phyloP scores from a whole-genome alignment of 2,113 vertebrate species.

The Aegotheles bennettii region DNA sequence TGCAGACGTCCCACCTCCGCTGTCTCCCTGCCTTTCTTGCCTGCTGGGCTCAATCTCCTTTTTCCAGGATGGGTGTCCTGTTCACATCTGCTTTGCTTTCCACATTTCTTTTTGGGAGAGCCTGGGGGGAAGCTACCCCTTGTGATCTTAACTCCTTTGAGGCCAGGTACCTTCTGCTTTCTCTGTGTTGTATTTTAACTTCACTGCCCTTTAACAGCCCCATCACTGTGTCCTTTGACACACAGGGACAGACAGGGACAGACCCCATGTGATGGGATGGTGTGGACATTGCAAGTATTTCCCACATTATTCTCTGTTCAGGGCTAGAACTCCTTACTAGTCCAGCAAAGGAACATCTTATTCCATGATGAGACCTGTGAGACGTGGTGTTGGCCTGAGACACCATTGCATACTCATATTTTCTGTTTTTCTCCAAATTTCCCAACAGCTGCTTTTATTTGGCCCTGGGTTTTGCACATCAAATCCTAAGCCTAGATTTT shows the following conservation, averaged over 20 bases:
- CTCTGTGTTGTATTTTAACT: not conserved
- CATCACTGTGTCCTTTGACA: not conserved
- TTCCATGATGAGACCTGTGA: not conserved
- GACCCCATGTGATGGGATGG: not conserved
- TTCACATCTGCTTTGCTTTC: not conserved
- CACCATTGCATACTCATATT: not conserved
- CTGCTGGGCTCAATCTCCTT: not conserved
- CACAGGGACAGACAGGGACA: accelerated
- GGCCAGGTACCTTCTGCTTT: accelerated
- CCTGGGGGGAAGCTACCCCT: not conserved
- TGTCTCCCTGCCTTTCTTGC: not conserved
- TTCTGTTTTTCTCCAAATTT: not conserved
- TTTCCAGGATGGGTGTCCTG: not conserved
- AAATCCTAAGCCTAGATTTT: not conserved
- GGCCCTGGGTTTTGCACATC: not conserved
- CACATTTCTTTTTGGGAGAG: not conserved
- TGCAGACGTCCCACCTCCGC: too few relatives aligned
- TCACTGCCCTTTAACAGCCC: not conserved
- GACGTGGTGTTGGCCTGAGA: not conserved
- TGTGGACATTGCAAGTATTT: not conserved
- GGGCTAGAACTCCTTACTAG: not conserved
- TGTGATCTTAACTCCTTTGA: not conserved
- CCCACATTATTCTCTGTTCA: not conserved
- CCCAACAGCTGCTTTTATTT: not conserved
- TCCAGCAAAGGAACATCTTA: not conserved